phyloP scores from a whole-genome alignment of 1,140 invertebrate genomes.

The Dryas iulia region DNA sequence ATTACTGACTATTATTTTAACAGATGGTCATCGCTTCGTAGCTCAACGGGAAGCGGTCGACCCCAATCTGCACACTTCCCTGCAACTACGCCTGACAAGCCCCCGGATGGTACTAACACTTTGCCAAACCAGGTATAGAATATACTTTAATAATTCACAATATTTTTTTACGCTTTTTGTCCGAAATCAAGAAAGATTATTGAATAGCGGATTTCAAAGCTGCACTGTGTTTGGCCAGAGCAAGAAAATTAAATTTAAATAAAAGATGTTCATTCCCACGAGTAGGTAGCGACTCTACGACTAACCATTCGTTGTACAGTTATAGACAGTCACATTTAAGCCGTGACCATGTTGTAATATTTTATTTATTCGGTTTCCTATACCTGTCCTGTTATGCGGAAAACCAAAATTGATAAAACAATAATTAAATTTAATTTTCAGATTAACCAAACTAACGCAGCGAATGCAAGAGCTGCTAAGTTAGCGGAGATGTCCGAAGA shows the following conservation, averaged over 20 bases:
- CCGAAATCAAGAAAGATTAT: no score
- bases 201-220: no score
- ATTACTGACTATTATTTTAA: neutral
- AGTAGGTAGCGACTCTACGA: no score
- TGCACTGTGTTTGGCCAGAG: no score
- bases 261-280: no score
- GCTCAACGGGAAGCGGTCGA: slow-evolving; percentile 60
- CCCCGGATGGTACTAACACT: slow-evolving; percentile 32
- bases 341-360: no score
- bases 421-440: slow-evolving; percentile 26
- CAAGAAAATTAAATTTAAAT: no score
- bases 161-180: no score
- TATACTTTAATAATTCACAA: neutral
- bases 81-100: slow-evolving; percentile 32
- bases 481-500: slow-evolving; percentile 92
- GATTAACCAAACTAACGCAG: slow-evolving; percentile 45
- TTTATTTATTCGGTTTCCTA: no score
- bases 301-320: no score
- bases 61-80: slow-evolving; percentile 69
- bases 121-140: slow-evolving; percentile 60
- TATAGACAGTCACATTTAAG: no score
- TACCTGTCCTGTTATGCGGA: no score
- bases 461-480: slow-evolving; percentile 82
- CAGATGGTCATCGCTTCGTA: slow-evolving; percentile 70
- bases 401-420: neutral